phyloP scores from a whole-genome alignment of 1,140 invertebrate species.

The Ephestia elutella region DNA sequence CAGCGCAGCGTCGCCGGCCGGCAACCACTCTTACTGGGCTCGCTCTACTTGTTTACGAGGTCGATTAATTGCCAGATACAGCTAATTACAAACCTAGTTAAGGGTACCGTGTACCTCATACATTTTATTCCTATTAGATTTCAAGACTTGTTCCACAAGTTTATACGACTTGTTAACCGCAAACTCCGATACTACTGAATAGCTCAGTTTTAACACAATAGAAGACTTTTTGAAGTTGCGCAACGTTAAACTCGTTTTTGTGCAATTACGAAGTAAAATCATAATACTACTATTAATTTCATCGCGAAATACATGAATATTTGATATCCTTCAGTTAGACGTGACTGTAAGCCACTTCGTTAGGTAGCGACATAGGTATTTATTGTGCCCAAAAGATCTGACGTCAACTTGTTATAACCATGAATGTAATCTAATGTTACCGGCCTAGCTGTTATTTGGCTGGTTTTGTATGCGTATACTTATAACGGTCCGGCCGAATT shows the following conservation, averaged over 20 bases:
- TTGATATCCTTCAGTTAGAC: too few relatives aligned
- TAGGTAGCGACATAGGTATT: too few relatives aligned
- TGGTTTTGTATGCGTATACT: constrained; percentile 3
- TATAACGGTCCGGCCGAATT: constrained; percentile 36
- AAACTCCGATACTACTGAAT: neutral
- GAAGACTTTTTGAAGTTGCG: neutral
- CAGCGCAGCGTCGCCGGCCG: neutral
- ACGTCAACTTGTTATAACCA: neutral
- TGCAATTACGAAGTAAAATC: too few relatives aligned
- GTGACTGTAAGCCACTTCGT: too few relatives aligned
- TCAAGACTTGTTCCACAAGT: neutral
- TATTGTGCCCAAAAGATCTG: too few relatives aligned
- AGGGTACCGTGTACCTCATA: neutral
- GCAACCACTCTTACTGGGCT: neutral
- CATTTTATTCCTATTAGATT: neutral
- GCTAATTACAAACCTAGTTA: constrained; percentile 1
- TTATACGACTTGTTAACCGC: neutral
- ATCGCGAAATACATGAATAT: neutral
- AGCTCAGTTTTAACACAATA: neutral
- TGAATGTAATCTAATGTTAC: constrained; percentile 8
- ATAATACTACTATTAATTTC: too few relatives aligned
- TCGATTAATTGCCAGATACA: constrained; percentile 1
- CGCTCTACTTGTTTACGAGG: constrained; percentile 4
- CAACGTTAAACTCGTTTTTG: neutral
- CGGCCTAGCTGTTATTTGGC: constrained; percentile 10